Base-by-base conservation (phyloP, 1,140 invertebrate genomes). In the Grapholita molesta region DNA sequence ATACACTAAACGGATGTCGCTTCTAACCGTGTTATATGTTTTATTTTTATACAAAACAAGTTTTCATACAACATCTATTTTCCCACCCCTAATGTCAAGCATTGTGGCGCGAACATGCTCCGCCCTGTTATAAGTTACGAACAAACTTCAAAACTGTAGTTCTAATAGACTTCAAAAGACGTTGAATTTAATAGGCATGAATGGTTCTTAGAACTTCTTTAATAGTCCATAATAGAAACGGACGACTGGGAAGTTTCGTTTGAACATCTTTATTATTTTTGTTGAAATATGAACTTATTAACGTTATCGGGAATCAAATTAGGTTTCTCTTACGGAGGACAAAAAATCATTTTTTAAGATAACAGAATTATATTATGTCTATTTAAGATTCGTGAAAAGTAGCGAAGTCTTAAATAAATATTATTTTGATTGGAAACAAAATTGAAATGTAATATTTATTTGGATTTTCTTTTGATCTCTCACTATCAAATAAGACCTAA, bases 91-190 rank as follows among this genome's bases (percentile, higher is more conserved):
- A n/a, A n/a, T n/a, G n/a, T n/a, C n/a, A n/a, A n/a, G n/a, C n/a
- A n/a, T n/a, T n/a, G n/a, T n/a, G n/a, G n/a, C n/a, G n/a, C n/a
- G n/a, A 38, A n/a, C n/a, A 38, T 38, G 12, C 0, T 12, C n/a
- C 12, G n/a, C 21, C 55, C 55, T 32, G 25, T 61, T 61, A 61
- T 30, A 61, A 61, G 55, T 61, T 61, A n/a, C 12, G 12, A 15
- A n/a, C 55, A 28, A 61, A 61, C 24, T 61, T 61, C 3, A 61
- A 12, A 65, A 66, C 32, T 18, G 15, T 66, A 66, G 32, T 35
- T 23, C 64, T 66, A 66, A 35, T 66, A 61, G 3, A 48, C 42
- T 55, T 55, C 53, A 12, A 28, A 55, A 25, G 53, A 55, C 53
- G 21, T 55, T 28, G 53, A 28, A 21, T 48, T 55, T 25, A 55